A percentile compares a stretch with the other conserved stretches of the same genome.
Evolutionary conservation across 2,797 vertebrate genomes (phyloP).

Genomic region (Lindbergichthys nudifrons): DNA sequence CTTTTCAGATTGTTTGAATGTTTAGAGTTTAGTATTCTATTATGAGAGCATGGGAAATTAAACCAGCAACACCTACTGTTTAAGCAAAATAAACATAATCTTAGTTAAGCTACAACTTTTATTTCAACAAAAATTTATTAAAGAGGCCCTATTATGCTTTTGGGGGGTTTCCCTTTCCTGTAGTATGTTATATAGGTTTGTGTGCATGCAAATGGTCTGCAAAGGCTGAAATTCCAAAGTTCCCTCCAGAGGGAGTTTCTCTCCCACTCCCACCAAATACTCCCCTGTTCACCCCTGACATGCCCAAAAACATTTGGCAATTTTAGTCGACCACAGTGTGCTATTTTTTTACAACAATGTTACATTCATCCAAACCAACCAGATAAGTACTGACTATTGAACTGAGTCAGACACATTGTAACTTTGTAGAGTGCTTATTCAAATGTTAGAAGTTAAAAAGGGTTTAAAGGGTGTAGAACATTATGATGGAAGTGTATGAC

Average conservation of each 20-base stretch:
- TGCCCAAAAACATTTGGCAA: neutral
- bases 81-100: constrained; percentile 2
- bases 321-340: neutral
- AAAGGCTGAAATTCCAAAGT: too few species aligned
- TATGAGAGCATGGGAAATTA: constrained; percentile 11
- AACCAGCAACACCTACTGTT: neutral
- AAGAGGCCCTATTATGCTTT: too few species aligned
- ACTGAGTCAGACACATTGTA: neutral
- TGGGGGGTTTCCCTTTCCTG: too few species aligned
- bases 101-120: neutral
- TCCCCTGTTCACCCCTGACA: neutral
- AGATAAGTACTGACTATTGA: neutral
- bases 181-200: too few species aligned
- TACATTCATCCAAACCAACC: neutral
- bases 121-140: neutral
- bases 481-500: too few species aligned
- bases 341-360: neutral
- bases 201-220: too few species aligned
- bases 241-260: too few species aligned
- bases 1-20: constrained; percentile 9
- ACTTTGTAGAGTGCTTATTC: too few species aligned
- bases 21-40: constrained; percentile 11
- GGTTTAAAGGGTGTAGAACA: too few species aligned
- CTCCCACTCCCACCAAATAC: neutral
- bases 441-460: too few species aligned